Base-by-base conservation (phyloP, 2,113 vertebrate genomes). In the Megaceryle maxima region DNA sequence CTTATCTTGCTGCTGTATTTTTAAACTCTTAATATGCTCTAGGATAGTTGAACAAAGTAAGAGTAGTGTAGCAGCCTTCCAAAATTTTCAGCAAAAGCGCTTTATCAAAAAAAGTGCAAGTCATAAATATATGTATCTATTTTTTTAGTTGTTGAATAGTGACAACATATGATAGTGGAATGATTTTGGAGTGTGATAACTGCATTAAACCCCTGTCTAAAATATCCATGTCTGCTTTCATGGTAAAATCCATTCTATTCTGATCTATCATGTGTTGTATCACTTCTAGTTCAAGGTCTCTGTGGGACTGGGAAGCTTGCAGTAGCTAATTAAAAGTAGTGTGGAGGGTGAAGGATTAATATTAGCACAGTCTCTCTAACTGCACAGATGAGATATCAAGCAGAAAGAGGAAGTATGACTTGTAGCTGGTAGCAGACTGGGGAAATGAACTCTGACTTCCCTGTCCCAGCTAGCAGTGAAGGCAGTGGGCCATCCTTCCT, bases 1-100 rank as follows among this genome's bases (percentile, higher is more conserved):
- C 87, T 96, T 96, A 96, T 95, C 96, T 94, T 75, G 80, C 91
- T 93, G 74, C 74, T 94, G 67, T 92, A 66, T 83, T 96, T 97
- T 96, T 94, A 92, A 96, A 70, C 87, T 77, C 74, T 57, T 83
- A 92, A 94, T 93, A 84, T 48, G 68, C 86, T 96, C 66, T 62
- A 88, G 80, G 88, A 92, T 94, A 62, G 39, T 84, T 91, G 81
- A 92, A 85, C 81, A 89, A 96, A 96, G 80, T 56, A 68, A 57
- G 72, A 91, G 48, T 43, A 50, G 50, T 83, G 78, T 79, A 91
- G 74, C 83, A 94, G 55, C 75, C 67, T 87, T 76, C 91, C 43
- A 68, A 94, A 92, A 92, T 82, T 62, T 92, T 73, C 62, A 57
- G 69, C 28, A 39, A 33, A 94, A 94, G 29, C 55, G 50, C 66